Evolutionary conservation across 2,797 vertebrate species (phyloP), one percentile per base, ranked within the genome.

Genomic region (Anas bahamensis): DNA sequence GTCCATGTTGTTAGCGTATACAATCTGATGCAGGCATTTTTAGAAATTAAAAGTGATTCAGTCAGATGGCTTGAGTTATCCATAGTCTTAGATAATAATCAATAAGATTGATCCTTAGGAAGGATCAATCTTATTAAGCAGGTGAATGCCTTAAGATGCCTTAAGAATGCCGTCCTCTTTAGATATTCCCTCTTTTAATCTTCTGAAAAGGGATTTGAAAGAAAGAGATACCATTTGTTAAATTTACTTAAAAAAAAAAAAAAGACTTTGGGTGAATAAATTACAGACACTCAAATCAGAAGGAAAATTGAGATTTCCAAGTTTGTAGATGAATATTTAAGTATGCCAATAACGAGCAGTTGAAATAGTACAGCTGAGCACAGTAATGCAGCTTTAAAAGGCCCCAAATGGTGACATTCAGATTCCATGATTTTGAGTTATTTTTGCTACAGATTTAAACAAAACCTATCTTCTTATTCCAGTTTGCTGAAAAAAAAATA

Each of bases 371-470:
- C 50, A 90, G 83, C 35, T 18, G 22, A 83, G 74, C 26, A 81
- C 77, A 92, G 61, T 55, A 88, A 85, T 35, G 66, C 55, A 87
- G 42, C 60, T 82, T 88, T 94, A 83, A 90, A 85, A 95, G 69
- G 55, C 11, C 50, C 41, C 84, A 76, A 56, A 61, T 19, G 48
- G 76, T 81, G 83, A 42, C 73, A 73, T 39, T 74, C 60, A 83
- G 29, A 89, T 83, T 57, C 82, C 63, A 61, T 3, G 5, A 73
- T 84, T 95, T 89, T 94, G 39, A 94, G 63, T 78, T 85, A 31
- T 82, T 90, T 94, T 72, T 93, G 70, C 65, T 28, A 81, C 44
- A 81, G 53, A 89, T 76, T 94, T 66, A 90, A 96, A 94, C 41
- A 57, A 93, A 89, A 42, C 31, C 50, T 11, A 61, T 91, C 18